These are phyloP conservation scores for Sandelia bainsii DNA, from an alignment of 2,797 vertebrate genomes.

Conservation along the genomic window DNA sequence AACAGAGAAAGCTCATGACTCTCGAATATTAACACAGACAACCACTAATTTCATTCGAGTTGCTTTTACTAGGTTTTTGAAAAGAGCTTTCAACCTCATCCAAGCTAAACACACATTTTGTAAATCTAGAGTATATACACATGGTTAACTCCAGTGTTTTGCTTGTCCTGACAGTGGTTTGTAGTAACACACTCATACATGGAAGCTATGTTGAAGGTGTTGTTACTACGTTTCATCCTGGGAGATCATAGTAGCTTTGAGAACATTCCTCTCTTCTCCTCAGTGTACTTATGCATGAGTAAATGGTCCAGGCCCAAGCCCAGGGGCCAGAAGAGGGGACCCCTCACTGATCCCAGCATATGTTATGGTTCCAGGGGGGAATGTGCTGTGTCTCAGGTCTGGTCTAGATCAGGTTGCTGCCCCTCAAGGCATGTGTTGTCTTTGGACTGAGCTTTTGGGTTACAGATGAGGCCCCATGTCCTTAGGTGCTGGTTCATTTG, in stretches of 20 bases:
- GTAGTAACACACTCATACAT: slow-evolving; percentile 31
- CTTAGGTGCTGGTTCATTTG: not conserved
- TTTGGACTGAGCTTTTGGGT: slow-evolving; percentile 51
- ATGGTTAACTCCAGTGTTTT: slow-evolving; percentile 60
- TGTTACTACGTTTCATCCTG: slow-evolving; percentile 57
- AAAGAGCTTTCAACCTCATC: slow-evolving; percentile 64
- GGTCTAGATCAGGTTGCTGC: slow-evolving; percentile 70
- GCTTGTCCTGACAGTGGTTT: slow-evolving; percentile 32
- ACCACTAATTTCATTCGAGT: slow-evolving; percentile 36
- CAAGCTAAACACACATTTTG: slow-evolving; percentile 60
- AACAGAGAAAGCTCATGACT: slow-evolving; percentile 33
- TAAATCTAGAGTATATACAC: slow-evolving; percentile 58
- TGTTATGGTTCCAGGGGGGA: slow-evolving; percentile 73
- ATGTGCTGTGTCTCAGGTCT: slow-evolving; percentile 73
- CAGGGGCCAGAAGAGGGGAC: slow-evolving; percentile 26
- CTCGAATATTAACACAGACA: slow-evolving; percentile 51
- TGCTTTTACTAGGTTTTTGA: slow-evolving; percentile 58
- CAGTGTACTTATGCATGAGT: slow-evolving; percentile 52
- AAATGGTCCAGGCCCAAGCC: slow-evolving; percentile 33
- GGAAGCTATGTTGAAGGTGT: slow-evolving; percentile 60
- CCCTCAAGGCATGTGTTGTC: slow-evolving; percentile 49
- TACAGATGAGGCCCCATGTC: slow-evolving; percentile 31
- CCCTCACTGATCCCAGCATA: slow-evolving; percentile 58
- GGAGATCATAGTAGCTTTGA: slow-evolving; percentile 37
- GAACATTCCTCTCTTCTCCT: slow-evolving; percentile 34